Conservation (phyloP, 2,888 invertebrate genomes). For the Hirtodrosophila alboralis region DNA sequence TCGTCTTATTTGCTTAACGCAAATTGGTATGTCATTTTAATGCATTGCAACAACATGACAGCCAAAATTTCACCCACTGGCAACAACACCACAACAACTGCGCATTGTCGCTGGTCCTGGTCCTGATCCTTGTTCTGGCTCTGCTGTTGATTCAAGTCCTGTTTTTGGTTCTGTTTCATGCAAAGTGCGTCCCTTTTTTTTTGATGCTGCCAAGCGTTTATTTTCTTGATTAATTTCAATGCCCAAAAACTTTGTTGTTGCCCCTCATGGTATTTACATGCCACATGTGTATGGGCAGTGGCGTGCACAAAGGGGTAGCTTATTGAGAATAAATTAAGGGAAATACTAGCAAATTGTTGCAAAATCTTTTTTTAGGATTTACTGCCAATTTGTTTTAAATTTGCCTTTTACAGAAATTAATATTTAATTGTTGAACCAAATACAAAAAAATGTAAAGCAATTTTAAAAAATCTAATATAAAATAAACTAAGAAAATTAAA, state of each 20-base stretch:
- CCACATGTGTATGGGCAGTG: slow-evolving; percentile 16
- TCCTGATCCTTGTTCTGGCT: slow-evolving; percentile 17
- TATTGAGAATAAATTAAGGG: too few relatives aligned
- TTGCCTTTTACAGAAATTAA: too few relatives aligned
- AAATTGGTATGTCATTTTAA: slow-evolving; percentile 79
- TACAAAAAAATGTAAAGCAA: too few relatives aligned
- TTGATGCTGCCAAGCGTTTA: slow-evolving; percentile 76
- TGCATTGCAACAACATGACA: slow-evolving; percentile 67
- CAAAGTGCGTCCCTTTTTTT: slow-evolving; percentile 57
- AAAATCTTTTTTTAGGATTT: too few relatives aligned
- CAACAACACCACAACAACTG: slow-evolving; percentile 10
- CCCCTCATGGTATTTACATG: slow-evolving; percentile 56
- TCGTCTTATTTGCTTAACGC: slow-evolving; percentile 76
- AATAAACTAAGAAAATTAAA: too few relatives aligned
- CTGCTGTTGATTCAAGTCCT: slow-evolving; percentile 11
- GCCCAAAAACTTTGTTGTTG: slow-evolving; percentile 65
- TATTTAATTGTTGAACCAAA: too few relatives aligned
- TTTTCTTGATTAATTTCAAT: slow-evolving; percentile 79
- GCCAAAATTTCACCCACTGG: slow-evolving; percentile 24
- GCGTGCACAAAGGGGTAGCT: background rate
- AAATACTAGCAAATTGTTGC: too few relatives aligned
- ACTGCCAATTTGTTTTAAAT: too few relatives aligned
- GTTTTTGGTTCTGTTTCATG: slow-evolving; percentile 58
- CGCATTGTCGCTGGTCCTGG: too few relatives aligned
- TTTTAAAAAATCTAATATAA: too few relatives aligned